A percentile compares a stretch with the other conserved stretches of the same genome.
Evolutionary conservation across 2,797 vertebrate genomes (phyloP).

Genomic region (Geotria australis): DNA sequence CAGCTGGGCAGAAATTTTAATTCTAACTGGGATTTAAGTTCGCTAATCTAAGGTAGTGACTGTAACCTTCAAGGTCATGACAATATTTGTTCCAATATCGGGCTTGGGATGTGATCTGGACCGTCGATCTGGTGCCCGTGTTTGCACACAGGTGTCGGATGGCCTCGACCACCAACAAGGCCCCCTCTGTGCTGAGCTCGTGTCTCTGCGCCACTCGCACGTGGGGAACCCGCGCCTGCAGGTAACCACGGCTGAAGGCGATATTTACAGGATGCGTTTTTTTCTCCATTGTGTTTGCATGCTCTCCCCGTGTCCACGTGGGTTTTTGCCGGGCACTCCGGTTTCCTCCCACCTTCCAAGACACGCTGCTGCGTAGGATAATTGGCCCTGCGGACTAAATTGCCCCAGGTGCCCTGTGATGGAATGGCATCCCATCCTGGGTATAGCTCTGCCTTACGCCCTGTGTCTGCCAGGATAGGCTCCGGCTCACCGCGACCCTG

Average conservation of each 20-base stretch:
- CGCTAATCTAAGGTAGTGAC: neutral
- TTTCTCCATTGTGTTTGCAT: no score
- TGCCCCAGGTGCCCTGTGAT: no score
- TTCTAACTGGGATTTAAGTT: neutral
- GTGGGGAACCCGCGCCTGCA: constrained; percentile 73
- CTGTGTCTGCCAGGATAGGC: no score
- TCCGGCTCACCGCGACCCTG: no score
- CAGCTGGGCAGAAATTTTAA: no score
- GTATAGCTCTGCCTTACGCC: no score
- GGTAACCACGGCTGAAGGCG: constrained; percentile 12
- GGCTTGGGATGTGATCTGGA: neutral
- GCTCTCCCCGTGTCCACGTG: no score
- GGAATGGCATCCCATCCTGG: no score
- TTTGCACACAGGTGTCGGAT: constrained; percentile 28
- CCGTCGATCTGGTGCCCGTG: neutral
- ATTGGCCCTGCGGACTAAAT: no score
- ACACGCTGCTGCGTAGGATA: no score
- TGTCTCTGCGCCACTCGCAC: constrained; percentile 81
- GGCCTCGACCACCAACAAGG: constrained; percentile 50
- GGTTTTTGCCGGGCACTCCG: no score
- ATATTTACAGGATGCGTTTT: neutral
- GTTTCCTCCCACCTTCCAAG: no score
- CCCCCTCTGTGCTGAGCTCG: constrained; percentile 36
- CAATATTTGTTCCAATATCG: neutral
- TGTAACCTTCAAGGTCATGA: neutral